Conservation (phyloP, 2,888 invertebrate species). For the Neuroscelio doddi region DNA sequence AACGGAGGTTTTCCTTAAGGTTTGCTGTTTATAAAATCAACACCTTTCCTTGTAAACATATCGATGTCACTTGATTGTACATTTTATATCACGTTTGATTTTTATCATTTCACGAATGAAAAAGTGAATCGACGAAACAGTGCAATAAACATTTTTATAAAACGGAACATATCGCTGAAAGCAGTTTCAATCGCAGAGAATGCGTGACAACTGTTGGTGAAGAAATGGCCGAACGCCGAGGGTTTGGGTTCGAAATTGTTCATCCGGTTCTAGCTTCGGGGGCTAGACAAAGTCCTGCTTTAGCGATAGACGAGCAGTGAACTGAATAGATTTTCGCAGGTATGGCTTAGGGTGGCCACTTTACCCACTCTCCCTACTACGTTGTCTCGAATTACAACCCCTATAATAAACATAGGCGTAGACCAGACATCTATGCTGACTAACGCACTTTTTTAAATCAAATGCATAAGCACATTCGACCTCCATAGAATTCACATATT, state of each 20-base stretch:
- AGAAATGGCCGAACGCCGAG: slow-evolving; percentile 40
- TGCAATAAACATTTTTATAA: too few relatives aligned
- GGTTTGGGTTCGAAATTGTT: slow-evolving; percentile 18
- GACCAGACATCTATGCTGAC: too few relatives aligned
- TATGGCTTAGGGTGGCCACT: slow-evolving; percentile 62
- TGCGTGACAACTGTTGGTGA: slow-evolving; percentile 36
- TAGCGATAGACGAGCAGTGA: slow-evolving; percentile 33
- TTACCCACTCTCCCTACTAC: slow-evolving; percentile 52
- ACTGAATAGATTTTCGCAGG: slow-evolving; percentile 67
- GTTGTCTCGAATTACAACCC: slow-evolving; percentile 65
- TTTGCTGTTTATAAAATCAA: too few relatives aligned
- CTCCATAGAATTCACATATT: too few relatives aligned
- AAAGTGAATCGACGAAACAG: slow-evolving; percentile 21
- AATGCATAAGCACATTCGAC: too few relatives aligned
- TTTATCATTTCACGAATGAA: slow-evolving; percentile 4
- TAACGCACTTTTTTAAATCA: too few relatives aligned
- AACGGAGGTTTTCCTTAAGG: too few relatives aligned
- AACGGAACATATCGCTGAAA: neutral
- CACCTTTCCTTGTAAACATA: too few relatives aligned
- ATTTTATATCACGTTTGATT: neutral
- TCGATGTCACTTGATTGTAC: neutral
- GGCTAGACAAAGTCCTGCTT: slow-evolving; percentile 39
- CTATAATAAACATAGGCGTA: slow-evolving; percentile 51
- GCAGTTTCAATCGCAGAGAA: slow-evolving; percentile 17
- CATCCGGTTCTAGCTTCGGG: slow-evolving; percentile 31